Conservation (phyloP, 1,140 invertebrate genomes). For the Brachystomella parvula region DNA sequence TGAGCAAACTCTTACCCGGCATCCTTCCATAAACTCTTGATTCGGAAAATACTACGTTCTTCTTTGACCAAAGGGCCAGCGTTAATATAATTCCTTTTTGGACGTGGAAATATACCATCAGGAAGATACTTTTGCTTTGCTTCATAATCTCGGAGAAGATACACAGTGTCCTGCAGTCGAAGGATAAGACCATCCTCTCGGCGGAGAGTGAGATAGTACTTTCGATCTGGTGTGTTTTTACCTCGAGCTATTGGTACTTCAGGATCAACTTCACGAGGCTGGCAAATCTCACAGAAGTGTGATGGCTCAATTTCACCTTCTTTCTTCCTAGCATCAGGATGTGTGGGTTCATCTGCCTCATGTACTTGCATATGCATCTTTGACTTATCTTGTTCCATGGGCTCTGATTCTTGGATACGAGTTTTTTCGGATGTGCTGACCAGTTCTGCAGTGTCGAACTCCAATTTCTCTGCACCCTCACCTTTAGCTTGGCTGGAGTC, state of each 20-base stretch:
- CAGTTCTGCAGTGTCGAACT: too few species aligned
- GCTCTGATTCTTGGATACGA: neutral
- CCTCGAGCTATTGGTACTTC: slow-evolving; percentile 72
- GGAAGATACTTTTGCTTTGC: slow-evolving; percentile 41
- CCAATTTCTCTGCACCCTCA: too few species aligned
- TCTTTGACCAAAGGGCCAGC: slow-evolving; percentile 71
- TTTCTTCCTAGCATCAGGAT: too few species aligned
- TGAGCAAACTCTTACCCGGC: slow-evolving; percentile 50
- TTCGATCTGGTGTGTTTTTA: slow-evolving; percentile 42
- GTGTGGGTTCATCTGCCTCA: too few species aligned
- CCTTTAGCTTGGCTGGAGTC: too few species aligned
- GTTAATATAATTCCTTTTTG: slow-evolving; percentile 61
- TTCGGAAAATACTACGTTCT: slow-evolving; percentile 86
- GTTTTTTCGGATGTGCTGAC: neutral
- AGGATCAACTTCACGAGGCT: slow-evolving; percentile 62
- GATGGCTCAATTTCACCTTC: slow-evolving; percentile 56
- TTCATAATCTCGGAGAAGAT: slow-evolving; percentile 77
- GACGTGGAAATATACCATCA: slow-evolving; percentile 38
- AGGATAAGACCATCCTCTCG: slow-evolving; percentile 54
- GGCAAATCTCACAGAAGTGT: slow-evolving; percentile 83
- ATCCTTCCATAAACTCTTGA: slow-evolving; percentile 88
- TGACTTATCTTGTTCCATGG: neutral
- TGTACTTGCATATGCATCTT: too few species aligned
- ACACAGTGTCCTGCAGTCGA: slow-evolving; percentile 76
- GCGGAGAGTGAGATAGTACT: slow-evolving; percentile 77